Conservation (phyloP, 2,888 invertebrate species). For the Creontiades dilutus region DNA sequence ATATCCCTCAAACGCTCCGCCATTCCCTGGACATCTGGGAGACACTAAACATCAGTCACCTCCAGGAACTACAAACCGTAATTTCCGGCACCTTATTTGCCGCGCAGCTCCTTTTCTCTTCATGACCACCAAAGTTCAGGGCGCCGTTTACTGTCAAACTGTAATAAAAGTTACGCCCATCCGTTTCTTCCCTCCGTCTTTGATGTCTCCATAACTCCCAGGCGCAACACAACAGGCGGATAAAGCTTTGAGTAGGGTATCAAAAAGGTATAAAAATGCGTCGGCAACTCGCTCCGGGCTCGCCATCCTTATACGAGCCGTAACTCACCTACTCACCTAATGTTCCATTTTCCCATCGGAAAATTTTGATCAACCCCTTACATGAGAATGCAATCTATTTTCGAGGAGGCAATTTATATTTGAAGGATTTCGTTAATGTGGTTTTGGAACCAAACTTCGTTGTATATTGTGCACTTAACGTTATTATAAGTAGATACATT, state of each 20-base stretch:
- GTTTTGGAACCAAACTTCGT: too few species aligned
- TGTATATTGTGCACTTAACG: too few species aligned
- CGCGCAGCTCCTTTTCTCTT: conserved; percentile 36
- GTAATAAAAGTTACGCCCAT: conserved; percentile 56
- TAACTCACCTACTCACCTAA: neutral
- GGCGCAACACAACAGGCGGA: conserved; percentile 57
- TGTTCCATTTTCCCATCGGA: neutral
- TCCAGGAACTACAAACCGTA: neutral
- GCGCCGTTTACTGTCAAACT: conserved; percentile 54
- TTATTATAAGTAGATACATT: too few species aligned
- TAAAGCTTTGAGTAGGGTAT: conserved; percentile 58
- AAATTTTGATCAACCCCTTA: neutral
- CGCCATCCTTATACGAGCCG: neutral
- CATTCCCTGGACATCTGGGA: neutral
- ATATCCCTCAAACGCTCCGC: neutral
- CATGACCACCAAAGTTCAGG: conserved; percentile 43
- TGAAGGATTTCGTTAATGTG: too few species aligned
- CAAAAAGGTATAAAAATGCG: conserved; percentile 48
- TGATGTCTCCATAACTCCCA: conserved; percentile 57
- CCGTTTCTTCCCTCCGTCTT: conserved; percentile 45
- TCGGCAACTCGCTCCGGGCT: conserved; percentile 27
- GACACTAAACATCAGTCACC: neutral
- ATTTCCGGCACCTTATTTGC: conserved; percentile 41
- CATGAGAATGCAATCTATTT: neutral
- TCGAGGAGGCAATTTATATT: neutral